A percentile compares a stretch with the other conserved stretches of the same genome.
Evolutionary conservation across 2,113 vertebrate species (phyloP).

Genomic region (Muntiacus muntjak): DNA sequence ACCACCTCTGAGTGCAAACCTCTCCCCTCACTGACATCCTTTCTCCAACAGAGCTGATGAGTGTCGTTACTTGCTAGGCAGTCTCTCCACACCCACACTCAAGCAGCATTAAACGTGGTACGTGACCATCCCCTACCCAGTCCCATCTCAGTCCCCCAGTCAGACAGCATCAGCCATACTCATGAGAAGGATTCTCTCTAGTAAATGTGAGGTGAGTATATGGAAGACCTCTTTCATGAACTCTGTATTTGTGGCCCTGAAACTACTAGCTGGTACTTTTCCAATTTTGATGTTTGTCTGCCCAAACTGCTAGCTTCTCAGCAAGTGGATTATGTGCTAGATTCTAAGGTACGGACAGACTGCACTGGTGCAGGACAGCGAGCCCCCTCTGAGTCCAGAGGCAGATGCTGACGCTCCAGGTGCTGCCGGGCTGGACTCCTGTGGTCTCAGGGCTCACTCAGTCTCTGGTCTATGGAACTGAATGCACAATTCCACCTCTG

Average conservation of each 20-base stretch:
- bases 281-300: not conserved
- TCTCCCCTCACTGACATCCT: not conserved
- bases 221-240: not conserved
- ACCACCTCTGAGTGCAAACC: not conserved
- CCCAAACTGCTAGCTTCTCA: not conserved
- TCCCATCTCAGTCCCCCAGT: not conserved
- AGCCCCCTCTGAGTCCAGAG: not conserved
- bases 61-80: not conserved
- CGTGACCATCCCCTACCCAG: no score
- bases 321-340: not conserved
- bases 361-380: not conserved
- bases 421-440: not conserved
- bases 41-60: not conserved
- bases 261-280: not conserved
- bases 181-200: not conserved
- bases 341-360: not conserved
- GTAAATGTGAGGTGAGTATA: not conserved
- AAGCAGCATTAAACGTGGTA: not conserved
- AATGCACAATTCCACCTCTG: fast-evolving
- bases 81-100: not conserved
- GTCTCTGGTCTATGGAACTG: not conserved
- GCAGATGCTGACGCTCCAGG: not conserved
- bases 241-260: not conserved
- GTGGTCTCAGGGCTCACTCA: not conserved
- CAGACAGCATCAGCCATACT: not conserved